These are phyloP conservation scores for Rachycentron canadum DNA, from an alignment of 2,797 vertebrate species.

Conservation along the genomic window DNA sequence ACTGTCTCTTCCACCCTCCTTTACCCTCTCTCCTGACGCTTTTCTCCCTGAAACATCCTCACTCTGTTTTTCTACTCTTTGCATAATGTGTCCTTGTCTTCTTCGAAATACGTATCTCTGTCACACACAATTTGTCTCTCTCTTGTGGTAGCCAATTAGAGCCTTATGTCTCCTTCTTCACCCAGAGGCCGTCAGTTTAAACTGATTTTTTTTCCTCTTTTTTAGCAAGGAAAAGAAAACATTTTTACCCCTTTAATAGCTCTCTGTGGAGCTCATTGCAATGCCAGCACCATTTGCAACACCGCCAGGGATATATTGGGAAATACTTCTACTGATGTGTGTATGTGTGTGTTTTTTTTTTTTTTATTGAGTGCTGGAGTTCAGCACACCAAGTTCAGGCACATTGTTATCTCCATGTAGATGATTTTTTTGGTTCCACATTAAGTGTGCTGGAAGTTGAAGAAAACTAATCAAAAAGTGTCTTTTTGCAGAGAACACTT, in stretches of 20 bases:
- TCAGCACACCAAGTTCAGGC: constrained; percentile 51
- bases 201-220: constrained; percentile 7
- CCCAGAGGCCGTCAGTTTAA: constrained; percentile 55
- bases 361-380: constrained; percentile 38
- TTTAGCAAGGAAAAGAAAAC: constrained; percentile 58
- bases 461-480: constrained; percentile 64
- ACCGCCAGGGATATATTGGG: constrained; percentile 36
- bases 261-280: constrained; percentile 71
- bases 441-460: constrained; percentile 59
- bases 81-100: constrained; percentile 60
- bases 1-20: constrained; percentile 60
- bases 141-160: constrained; percentile 74
- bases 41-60: constrained; percentile 49
- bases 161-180: constrained; percentile 58
- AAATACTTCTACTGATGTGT: constrained; percentile 57
- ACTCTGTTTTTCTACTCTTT: constrained; percentile 65
- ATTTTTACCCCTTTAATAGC: constrained; percentile 69
- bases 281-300: constrained; percentile 47
- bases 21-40: constrained; percentile 45
- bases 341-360: constrained; percentile 26
- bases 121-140: constrained; percentile 65
- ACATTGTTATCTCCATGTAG: constrained; percentile 56
- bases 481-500: constrained; percentile 33
- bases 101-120: constrained; percentile 49
- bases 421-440: constrained; percentile 45